Evolutionary conservation across 2,888 invertebrate species (phyloP).

Genomic region (Melanotus villosus): DNA sequence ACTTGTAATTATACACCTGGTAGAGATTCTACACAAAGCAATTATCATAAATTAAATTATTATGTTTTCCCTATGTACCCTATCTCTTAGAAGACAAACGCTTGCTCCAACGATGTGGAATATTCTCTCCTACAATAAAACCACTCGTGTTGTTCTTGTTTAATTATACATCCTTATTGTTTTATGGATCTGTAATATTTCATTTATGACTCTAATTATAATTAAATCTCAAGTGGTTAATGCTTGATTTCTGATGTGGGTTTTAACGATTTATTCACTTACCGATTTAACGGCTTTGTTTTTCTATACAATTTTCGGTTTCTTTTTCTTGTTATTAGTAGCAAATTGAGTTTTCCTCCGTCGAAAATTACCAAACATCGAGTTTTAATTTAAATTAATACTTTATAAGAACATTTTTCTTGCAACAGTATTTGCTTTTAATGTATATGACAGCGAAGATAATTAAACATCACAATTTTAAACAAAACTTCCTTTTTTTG

Average conservation of each 20-base stretch:
- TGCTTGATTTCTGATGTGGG: slow-evolving; percentile 12
- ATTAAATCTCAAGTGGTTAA: slow-evolving; percentile 21
- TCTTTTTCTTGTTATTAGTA: background rate
- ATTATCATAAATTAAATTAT: slow-evolving; percentile 61
- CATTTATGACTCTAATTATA: slow-evolving; percentile 30
- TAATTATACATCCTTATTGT: slow-evolving; percentile 22
- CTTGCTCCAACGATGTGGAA: slow-evolving; percentile 18
- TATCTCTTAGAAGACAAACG: slow-evolving; percentile 27
- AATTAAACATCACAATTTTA: too few species aligned
- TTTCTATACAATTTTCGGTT: background rate
- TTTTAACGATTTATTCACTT: slow-evolving; percentile 11
- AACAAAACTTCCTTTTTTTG: too few species aligned
- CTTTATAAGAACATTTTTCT: too few species aligned
- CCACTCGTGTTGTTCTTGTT: slow-evolving; percentile 22
- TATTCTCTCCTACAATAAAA: slow-evolving; percentile 17
- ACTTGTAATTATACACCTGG: slow-evolving; percentile 60
- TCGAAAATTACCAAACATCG: too few species aligned
- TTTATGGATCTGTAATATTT: slow-evolving; percentile 24
- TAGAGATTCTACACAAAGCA: slow-evolving; percentile 56
- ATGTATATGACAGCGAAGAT: too few species aligned
- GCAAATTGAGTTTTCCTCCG: too few species aligned
- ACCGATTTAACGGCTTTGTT: background rate
- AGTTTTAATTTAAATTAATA: too few species aligned
- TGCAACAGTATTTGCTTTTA: too few species aligned
- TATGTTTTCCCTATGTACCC: slow-evolving; percentile 22